Base-by-base conservation (phyloP, 92 coral and sea anemone species). In the Palythoa grandiflora region DNA sequence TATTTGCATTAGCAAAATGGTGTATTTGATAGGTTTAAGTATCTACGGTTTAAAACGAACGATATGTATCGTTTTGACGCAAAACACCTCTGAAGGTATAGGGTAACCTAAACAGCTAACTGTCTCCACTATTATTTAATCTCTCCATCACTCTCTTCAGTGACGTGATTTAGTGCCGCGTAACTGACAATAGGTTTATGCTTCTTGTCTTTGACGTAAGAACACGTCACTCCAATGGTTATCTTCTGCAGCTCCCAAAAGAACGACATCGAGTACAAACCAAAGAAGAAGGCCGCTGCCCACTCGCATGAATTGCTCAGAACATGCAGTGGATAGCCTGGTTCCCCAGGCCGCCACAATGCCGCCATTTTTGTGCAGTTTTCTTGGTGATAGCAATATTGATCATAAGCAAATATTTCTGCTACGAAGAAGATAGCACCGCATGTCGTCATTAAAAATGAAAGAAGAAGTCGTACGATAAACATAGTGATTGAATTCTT, bases 251-350 rank as follows among this genome's bases (percentile, higher is more conserved):
- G 93, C 79, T 97, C 99, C 54, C 87, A 84, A 83, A 87, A 96
- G 78, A 94, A 97, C 21, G 98, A 84, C 71, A 95, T 59, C 1
- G 90, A 86, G 83, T 92, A 91, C 13, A 93, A 73, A 6, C 96
- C 91, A 89, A 95, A 95, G 50, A 91, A 95, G 68, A 94, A 90
- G 1, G 93, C 96, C 1, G 96, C 97, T 4, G 93, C 28, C 99
- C 99, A 97, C 84, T 97, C 98, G 48, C 93, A 90, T 37, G 90
- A 83, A 61, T 97, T 94, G 60, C 99, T 96, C 11, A 94, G 83
- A 59, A 97, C 93, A 61, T 92, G 95, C 5, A 95, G 80, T 1
- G 94, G 28, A 36, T 93, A 92, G 2, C 98, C 98, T 38, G 87
- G 92, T 68, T 94, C 92, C 44, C 68, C 94, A 5, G 91, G 95